Evolutionary conservation across 2,797 vertebrate genomes (phyloP), one percentile per base, ranked within the genome.

Genomic region (Parotocinclus haroldoi): DNA sequence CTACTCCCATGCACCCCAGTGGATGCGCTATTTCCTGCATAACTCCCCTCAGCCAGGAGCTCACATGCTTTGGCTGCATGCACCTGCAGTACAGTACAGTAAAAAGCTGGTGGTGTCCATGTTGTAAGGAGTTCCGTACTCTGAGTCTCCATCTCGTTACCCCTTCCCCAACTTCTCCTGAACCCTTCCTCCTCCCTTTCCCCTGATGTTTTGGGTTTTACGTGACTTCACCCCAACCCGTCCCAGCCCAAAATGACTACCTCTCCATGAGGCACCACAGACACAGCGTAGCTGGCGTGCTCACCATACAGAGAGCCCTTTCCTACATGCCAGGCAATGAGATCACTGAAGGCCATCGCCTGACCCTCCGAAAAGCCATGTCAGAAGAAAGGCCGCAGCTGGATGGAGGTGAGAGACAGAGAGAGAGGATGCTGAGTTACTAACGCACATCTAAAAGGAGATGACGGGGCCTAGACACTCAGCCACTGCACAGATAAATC

Each of bases 281-380:
- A 87, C 96, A 98, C 95, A 98, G 94, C 93, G 90, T 98, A 92
- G 93, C 90, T 87, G 96, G 96, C 83, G 93, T 95, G 87, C 93
- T 96, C 89, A 95, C 94, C 81, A 90, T 96, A 93, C 94, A 96
- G 89, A 96, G 92, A 94, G 91, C 93, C 91, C 94, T 93, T 88
- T 93, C 93, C 85, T 93, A 96, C 88, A 94, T 94, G 92, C 91
- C 92, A 88, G 91, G 92, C 94, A 94, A 88, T 92, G 91, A 94
- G 91, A 94, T 87, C 92, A 92, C 93, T 91, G 95, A 95, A 83
- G 91, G 93, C 93, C 92, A 91, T 87, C 93, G 92, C 88, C 91
- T 93, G 89, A 95, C 93, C 91, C 93, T 97, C 93, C 96, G 95
- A 92, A 98, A 98, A 88, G 94, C 93, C 87, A 86, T 95, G 93